Percentiles rank a stretch among this genome's conserved stretches.
These are phyloP conservation scores for Cygnus buccinator DNA, from an alignment of 2,113 vertebrate species.

Conservation along the genomic window DNA sequence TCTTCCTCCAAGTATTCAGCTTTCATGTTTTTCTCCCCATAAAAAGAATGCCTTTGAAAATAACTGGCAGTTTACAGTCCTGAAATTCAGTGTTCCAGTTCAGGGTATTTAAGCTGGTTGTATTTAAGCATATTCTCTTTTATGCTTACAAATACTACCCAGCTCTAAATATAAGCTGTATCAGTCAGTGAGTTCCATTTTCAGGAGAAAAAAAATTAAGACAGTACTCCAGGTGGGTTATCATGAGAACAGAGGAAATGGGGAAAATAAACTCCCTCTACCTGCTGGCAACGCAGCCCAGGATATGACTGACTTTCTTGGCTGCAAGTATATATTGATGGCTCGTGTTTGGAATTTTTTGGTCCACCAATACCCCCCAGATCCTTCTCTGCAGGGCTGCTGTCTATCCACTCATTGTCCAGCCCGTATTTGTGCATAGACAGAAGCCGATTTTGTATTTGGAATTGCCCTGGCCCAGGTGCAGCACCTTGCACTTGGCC, in stretches of 20 bases:
- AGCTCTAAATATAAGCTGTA: not conserved
- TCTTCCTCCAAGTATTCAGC: not conserved
- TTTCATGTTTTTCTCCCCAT: not conserved
- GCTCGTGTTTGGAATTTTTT: not conserved
- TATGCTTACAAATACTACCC: not conserved
- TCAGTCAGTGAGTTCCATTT: not conserved
- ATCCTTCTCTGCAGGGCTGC: not conserved
- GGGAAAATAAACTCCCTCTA: not conserved
- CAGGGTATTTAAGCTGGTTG: not conserved
- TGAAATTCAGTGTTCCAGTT: not conserved
- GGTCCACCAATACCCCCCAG: too few species aligned
- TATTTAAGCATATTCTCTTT: not conserved
- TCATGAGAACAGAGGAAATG: not conserved
- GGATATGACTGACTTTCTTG: not conserved
- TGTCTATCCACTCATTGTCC: not conserved
- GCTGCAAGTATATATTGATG: not conserved
- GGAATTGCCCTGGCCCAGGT: not conserved
- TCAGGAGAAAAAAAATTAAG: not conserved
- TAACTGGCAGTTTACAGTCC: not conserved
- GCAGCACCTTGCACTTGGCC: not conserved
- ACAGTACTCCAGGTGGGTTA: not conserved
- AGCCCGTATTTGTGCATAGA: not conserved
- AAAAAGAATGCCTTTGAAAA: not conserved
- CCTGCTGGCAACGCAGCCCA: not conserved
- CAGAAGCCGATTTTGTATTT: not conserved